Conservation (phyloP, 2,888 invertebrate species). For the Pseudococcus jackbeardsleyi region DNA sequence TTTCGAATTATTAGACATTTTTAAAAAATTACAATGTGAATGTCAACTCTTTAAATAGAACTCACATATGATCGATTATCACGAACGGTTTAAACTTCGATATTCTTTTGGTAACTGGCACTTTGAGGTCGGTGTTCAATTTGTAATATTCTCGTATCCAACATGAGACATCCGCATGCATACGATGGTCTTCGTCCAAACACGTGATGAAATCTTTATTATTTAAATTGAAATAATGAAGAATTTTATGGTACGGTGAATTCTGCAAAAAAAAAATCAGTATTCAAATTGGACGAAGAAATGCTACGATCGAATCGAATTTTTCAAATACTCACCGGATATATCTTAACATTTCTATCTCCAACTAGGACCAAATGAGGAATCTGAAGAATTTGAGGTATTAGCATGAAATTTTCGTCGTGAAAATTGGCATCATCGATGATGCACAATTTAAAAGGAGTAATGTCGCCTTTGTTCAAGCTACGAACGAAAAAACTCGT, state of each 20-base stretch:
- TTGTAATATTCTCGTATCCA: background rate
- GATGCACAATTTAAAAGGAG: slow-evolving; percentile 46
- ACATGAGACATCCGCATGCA: background rate
- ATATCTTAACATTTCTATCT: background rate
- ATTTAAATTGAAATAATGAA: background rate
- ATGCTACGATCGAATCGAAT: too few species aligned
- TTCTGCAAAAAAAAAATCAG: background rate
- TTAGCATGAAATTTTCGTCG: slow-evolving; percentile 30
- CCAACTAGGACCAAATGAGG: slow-evolving; percentile 30
- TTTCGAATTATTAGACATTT: background rate
- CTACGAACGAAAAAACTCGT: background rate
- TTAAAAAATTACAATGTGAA: background rate
- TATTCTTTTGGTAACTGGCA: background rate
- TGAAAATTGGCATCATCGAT: slow-evolving; percentile 55
- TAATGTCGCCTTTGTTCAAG: slow-evolving; percentile 40
- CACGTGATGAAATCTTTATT: background rate
- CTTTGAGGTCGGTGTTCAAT: background rate
- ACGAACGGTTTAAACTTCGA: background rate
- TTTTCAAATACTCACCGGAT: slow-evolving; percentile 11
- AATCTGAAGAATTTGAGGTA: slow-evolving; percentile 46
- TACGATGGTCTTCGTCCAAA: background rate
- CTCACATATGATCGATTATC: background rate
- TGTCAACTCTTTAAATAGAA: background rate
- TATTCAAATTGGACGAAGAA: background rate
- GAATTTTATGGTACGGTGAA: slow-evolving; percentile 4